A percentile compares a stretch with the other conserved stretches of the same genome.
Evolutionary conservation across 1,140 invertebrate species (phyloP).

Genomic region (Pteromalus puparum): DNA sequence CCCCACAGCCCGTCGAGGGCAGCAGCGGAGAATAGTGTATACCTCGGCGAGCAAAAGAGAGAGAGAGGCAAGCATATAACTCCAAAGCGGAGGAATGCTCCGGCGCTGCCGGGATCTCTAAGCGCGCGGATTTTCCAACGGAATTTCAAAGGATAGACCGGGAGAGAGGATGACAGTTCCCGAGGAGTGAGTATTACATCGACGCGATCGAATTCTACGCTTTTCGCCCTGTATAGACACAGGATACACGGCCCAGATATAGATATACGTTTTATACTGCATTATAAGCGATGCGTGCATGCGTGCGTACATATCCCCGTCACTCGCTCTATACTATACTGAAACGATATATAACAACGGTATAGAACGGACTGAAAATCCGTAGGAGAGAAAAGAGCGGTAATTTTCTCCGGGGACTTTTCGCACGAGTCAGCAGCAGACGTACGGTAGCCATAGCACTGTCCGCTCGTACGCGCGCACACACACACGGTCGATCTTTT

Average conservation of each 20-base stretch:
- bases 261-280: no score
- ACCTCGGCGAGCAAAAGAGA: not conserved
- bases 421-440: not conserved
- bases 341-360: no score
- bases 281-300: not conserved
- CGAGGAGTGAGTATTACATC: constrained; percentile 64
- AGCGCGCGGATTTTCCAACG: constrained; percentile 34
- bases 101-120: not conserved
- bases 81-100: not conserved
- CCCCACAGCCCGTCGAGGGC: no score
- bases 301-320: not conserved
- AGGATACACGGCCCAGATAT: not conserved
- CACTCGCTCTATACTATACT: no score
- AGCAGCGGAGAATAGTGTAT: not conserved
- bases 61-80: not conserved
- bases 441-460: not conserved
- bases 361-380: not conserved
- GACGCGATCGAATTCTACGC: not conserved
- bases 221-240: no score
- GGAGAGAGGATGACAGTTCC: constrained; percentile 65
- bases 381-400: not conserved
- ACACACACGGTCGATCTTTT: not conserved
- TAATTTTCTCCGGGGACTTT: not conserved
- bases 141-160: not conserved
- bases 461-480: no score